A percentile compares a stretch with the other conserved stretches of the same genome.
phyloP scores from a whole-genome alignment of 2,797 vertebrate genomes.

The Agapornis canus region DNA sequence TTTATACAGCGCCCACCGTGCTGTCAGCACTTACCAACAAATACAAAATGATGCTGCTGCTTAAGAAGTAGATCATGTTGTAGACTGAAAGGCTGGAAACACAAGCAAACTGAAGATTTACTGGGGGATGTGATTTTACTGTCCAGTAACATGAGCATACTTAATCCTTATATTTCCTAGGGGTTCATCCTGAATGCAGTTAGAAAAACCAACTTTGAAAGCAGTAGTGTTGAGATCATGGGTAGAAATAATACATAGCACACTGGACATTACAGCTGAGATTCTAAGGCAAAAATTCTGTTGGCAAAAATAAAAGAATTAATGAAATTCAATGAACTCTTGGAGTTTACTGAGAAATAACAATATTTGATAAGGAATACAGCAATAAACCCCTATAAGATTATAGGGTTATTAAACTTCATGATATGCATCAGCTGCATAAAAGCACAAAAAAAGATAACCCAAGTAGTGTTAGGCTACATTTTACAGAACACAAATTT shows the following conservation, averaged over 20 bases:
- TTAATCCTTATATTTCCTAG: neutral
- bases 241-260: neutral
- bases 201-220: neutral
- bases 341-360: neutral
- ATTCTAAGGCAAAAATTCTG: neutral
- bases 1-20: neutral
- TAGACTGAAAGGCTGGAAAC: neutral
- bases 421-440: neutral
- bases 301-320: neutral
- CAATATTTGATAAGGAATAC: neutral
- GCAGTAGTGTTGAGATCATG: neutral
- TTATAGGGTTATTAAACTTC: neutral
- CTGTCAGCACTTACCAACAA: neutral
- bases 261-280: neutral
- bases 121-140: neutral
- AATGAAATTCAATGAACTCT: neutral
- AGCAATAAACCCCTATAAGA: neutral
- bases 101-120: neutral
- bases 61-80: rapidly evolving
- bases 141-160: neutral
- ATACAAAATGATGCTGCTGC: neutral
- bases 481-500: neutral
- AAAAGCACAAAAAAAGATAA: neutral
- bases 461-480: neutral
- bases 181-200: neutral